Evolutionary conservation across 2,797 vertebrate genomes (phyloP).

Genomic region (Parambassis ranga): DNA sequence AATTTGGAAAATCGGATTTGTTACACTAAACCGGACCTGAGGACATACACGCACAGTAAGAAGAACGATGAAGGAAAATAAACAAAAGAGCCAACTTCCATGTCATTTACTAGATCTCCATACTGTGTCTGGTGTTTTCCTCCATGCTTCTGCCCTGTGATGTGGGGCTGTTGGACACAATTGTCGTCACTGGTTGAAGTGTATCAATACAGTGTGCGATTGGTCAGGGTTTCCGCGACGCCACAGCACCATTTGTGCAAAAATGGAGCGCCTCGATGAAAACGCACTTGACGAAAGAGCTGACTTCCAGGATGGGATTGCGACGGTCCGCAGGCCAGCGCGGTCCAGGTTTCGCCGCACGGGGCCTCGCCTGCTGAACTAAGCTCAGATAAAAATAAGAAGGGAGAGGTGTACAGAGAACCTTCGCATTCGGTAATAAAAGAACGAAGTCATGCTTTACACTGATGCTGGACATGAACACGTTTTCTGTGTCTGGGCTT

Average conservation of each 20-base stretch:
- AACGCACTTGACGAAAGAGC: background rate
- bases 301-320: slow-evolving; percentile 4
- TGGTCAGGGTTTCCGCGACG: slow-evolving; percentile 10
- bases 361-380: slow-evolving; percentile 19
- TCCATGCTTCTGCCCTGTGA: slow-evolving; percentile 34
- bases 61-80: slow-evolving; percentile 48
- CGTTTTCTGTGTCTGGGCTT: slow-evolving; percentile 35
- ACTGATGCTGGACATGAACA: slow-evolving; percentile 60
- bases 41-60: slow-evolving; percentile 33
- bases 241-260: slow-evolving; percentile 10
- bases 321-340: background rate
- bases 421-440: slow-evolving; percentile 10
- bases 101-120: slow-evolving; percentile 60
- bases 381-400: slow-evolving; percentile 6
- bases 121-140: slow-evolving; percentile 53
- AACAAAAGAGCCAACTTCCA: slow-evolving; percentile 47
- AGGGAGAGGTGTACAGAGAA: background rate
- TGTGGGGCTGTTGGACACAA: slow-evolving; percentile 33
- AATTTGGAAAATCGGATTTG: slow-evolving; percentile 38
- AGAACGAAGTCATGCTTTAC: slow-evolving; percentile 16
- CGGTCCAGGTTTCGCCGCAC: background rate
- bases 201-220: background rate
- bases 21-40: slow-evolving; percentile 41
- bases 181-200: slow-evolving; percentile 36
- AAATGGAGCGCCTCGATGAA: slow-evolving; percentile 23